Evolutionary conservation across 2,113 vertebrate genomes (phyloP), one percentile per base, ranked within the genome.

Genomic region (Leucopsar rothschildi): DNA sequence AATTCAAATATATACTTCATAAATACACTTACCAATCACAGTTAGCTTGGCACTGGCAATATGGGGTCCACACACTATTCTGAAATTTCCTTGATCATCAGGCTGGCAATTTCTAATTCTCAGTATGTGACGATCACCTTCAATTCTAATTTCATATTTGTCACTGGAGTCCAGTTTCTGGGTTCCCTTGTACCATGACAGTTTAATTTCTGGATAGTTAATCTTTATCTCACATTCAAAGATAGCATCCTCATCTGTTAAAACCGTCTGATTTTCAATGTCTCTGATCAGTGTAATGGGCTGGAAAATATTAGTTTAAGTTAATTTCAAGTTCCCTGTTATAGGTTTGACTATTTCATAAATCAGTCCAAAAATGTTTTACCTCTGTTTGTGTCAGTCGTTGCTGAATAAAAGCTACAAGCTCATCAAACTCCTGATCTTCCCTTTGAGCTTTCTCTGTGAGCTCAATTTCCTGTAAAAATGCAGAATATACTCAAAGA

Each of bases 131-230:
- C 50, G 97, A 88, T 99, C 98, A 39, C 98, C 99, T 40, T 98
- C 96, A 12, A 98, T 97, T 93, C 95, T 97, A 96, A 99, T 99
- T 77, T 99, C 98, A 59, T 99, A 99, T 95, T 99, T 99, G 79
- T 98, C 96, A 92, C 94, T 98, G 61, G 96, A 97, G 35, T 99
- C 98, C 96, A 99, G 97, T 97, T 99, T 99, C 97, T 99, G 98
- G 9, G 99, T 99, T 76, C 99, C 99, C 95, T 99, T 99, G 98
- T 99, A 99, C 99, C 99, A 99, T 49, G 98, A 98, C 49, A 99
- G 98, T 15, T 98, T 98, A 96, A 99, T 99, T 98, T 99, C 99
- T 29, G 99, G 99, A 96, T 99, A 99, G 96, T 99, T 99, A 96
- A 99, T 99, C 96, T 98, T 98, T 96, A 99, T 98, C 68, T 98